Evolutionary conservation across 2,888 invertebrate species (phyloP).

Genomic region (Frankliniella fusca): DNA sequence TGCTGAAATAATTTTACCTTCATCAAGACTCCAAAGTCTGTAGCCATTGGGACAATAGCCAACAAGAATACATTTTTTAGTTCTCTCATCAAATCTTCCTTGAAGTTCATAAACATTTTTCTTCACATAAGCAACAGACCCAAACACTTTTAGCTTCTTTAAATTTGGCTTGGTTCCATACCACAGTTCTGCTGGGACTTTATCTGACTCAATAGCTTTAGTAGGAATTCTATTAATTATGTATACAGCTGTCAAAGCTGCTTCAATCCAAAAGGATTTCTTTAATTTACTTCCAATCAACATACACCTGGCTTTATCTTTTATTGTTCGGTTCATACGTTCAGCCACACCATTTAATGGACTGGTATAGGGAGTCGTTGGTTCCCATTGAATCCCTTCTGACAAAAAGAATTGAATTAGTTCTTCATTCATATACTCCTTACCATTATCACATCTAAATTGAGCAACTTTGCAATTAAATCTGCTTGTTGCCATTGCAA

Average conservation of each 20-base stretch:
- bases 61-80: too few species aligned
- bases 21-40: conserved; percentile 30
- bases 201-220: background rate
- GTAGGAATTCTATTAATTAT: background rate
- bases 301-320: background rate
- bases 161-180: background rate
- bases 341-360: background rate
- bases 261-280: background rate
- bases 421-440: background rate
- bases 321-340: background rate
- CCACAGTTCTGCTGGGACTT: background rate
- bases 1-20: too few species aligned
- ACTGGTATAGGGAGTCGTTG: background rate
- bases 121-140: too few species aligned
- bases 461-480: background rate
- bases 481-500: background rate
- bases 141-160: too few species aligned
- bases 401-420: background rate
- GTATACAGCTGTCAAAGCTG: background rate
- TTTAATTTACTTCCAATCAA: background rate
- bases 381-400: background rate
- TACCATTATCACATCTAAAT: background rate
- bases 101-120: too few species aligned
- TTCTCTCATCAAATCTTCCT: too few species aligned
- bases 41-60: too few species aligned